These are phyloP conservation scores for Muntiacus reevesi DNA, from an alignment of 2,113 vertebrate genomes.

Conservation along the genomic window DNA sequence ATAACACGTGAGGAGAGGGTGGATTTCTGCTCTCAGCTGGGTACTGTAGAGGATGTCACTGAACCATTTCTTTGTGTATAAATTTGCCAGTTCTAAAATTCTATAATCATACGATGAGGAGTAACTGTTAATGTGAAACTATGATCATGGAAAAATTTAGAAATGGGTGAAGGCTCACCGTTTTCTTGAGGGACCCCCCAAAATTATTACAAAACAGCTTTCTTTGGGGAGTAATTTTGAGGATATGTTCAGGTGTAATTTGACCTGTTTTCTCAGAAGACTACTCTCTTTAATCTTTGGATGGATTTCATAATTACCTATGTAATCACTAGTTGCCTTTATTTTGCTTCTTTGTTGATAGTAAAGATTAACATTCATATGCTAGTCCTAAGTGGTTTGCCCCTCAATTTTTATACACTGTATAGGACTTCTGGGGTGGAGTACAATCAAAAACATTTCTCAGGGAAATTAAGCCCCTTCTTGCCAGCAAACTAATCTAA, in stretches of 20 bases:
- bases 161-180: not conserved
- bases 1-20: not conserved
- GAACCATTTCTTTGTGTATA: not conserved
- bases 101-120: not conserved
- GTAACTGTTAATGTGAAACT: not conserved
- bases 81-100: not conserved
- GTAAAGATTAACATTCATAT: not conserved
- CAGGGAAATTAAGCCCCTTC: not conserved
- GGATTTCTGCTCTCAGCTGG: not conserved
- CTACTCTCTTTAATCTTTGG: not conserved
- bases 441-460: not conserved
- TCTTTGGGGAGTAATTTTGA: not conserved
- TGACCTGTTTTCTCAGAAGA: not conserved
- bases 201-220: not conserved
- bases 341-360: not conserved
- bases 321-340: not conserved
- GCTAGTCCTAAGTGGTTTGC: not conserved
- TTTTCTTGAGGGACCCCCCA: not conserved
- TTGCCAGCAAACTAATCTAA: not conserved
- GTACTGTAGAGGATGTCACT: not conserved
- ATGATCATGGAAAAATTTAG: not conserved
- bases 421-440: not conserved
- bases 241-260: not conserved
- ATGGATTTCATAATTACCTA: not conserved
- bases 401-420: not conserved